A percentile compares a stretch with the other conserved stretches of the same genome.
phyloP scores from a whole-genome alignment of 1,140 invertebrate genomes.

The Drosophila lowei region DNA sequence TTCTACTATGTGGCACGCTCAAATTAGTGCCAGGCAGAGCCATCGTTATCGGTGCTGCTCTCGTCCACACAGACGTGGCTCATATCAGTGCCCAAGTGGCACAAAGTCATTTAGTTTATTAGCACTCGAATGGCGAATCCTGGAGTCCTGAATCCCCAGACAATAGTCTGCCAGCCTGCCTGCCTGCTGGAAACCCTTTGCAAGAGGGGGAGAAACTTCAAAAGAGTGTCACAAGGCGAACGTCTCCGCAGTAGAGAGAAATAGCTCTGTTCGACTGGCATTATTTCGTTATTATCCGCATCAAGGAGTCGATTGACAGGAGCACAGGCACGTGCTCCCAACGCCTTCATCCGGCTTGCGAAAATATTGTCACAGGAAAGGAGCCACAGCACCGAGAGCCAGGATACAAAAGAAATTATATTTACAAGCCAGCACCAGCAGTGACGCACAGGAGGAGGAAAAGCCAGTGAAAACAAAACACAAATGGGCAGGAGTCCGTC shows the following conservation, averaged over 20 bases:
- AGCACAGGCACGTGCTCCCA: constrained; percentile 69
- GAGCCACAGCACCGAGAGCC: constrained; percentile 35
- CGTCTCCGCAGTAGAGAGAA: constrained; percentile 22
- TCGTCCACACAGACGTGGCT: neutral
- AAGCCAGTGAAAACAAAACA: constrained; percentile 56
- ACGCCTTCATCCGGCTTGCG: constrained; percentile 72
- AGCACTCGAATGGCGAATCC: constrained; percentile 48
- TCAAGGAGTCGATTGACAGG: constrained; percentile 79
- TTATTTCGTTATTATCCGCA: constrained; percentile 82
- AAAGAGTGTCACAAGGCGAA: constrained; percentile 17
- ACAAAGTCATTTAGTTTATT: constrained; percentile 77
- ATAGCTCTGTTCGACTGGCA: constrained; percentile 62
- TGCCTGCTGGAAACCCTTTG: constrained; percentile 56
- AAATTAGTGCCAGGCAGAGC: constrained; percentile 21
- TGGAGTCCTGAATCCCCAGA: neutral
- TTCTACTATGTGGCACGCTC: constrained; percentile 15
- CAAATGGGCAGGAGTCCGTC: constrained; percentile 50
- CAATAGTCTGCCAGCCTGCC: neutral
- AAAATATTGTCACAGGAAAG: constrained; percentile 76
- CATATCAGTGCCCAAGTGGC: constrained; percentile 63
- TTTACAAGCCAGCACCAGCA: constrained; percentile 41
- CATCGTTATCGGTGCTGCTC: neutral
- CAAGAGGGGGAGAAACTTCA: constrained; percentile 35
- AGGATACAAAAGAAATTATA: constrained; percentile 78
- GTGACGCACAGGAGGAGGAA: neutral